Base-by-base conservation (phyloP, 2,113 vertebrate genomes). In the Clarias macrocephalus region DNA sequence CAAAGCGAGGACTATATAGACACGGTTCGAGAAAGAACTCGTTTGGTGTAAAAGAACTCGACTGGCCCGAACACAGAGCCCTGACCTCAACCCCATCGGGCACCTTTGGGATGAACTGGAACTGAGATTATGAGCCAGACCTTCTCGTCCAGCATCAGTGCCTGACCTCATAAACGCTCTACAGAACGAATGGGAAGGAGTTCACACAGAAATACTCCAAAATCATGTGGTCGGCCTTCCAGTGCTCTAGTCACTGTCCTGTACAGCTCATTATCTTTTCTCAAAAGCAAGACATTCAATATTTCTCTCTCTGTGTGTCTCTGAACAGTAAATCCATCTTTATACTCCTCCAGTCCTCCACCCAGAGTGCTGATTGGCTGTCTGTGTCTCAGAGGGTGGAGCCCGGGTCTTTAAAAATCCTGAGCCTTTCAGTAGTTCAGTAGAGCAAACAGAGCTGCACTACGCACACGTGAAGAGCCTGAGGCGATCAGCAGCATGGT, bases 321-420 rank as follows among this genome's bases (percentile, higher is more conserved):
- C 2, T 68, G 65, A 70, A 33, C 66, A 33, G 16, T 33, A 33
- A 70, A 73, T 23, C 18, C 12, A 37, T 48, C 37, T 76, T 52
- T 52, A 76, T 76, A 68, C 8, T 30, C 42, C 56, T 16, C 1
- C 82, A 30, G 0, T 16, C 30, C 66, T 37, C 68, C 70, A 75
- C 70, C 83, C 83, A 9, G 19, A 48, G 7, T 57, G 30, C 21
- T 54, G 68, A 85, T 62, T 75, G 70, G 83, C 70, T 75, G 33
- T 25, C 19, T 56, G 12, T 42, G 4, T n/a, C 3, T n/a, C 25
- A 28, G 68, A 13, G 56, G 68, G 83, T 8, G 70, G 83, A 85
- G 56, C 28, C 23, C 48, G 30, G 12, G 12, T 60, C 54, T 73
- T 73, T 84, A 59, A 73, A 73, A 62, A 21, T 57, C 11, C n/a